A percentile compares a stretch with the other conserved stretches of the same genome.
phyloP scores from a whole-genome alignment of 2,888 invertebrate species.

The Morinoia aosen region DNA sequence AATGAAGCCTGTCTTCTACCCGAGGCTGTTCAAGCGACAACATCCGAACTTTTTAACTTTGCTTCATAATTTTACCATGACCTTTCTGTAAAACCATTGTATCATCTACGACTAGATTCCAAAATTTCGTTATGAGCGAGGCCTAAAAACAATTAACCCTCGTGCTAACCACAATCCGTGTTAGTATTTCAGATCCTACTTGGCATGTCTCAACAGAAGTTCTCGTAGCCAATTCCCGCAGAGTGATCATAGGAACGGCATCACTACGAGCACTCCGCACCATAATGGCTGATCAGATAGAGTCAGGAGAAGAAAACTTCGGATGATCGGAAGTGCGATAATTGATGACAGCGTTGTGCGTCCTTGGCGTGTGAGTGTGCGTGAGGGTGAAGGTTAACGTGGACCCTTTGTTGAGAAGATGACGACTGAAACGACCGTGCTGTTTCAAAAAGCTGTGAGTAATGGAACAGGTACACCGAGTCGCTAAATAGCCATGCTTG shows the following conservation, averaged over 20 bases:
- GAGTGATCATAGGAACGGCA: background rate
- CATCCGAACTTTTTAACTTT: background rate
- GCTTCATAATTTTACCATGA: background rate
- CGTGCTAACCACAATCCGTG: background rate
- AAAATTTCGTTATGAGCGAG: background rate
- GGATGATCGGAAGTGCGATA: conserved; percentile 3
- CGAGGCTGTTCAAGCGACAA: background rate
- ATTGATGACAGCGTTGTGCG: background rate
- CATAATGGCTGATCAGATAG: background rate
- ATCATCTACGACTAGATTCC: background rate
- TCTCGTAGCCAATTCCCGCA: background rate
- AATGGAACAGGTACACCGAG: background rate
- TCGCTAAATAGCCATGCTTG: background rate
- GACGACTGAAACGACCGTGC: background rate
- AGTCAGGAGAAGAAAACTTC: background rate
- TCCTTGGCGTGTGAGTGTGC: background rate
- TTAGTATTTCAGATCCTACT: background rate
- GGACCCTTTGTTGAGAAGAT: background rate
- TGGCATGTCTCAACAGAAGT: background rate
- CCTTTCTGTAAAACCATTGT: background rate
- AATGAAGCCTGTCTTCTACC: background rate
- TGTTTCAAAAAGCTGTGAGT: background rate
- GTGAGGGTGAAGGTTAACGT: background rate
- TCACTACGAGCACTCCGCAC: background rate
- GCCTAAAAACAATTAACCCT: background rate